Base-by-base conservation (phyloP, 2,888 invertebrate genomes). In the Harpalus rufipes region DNA sequence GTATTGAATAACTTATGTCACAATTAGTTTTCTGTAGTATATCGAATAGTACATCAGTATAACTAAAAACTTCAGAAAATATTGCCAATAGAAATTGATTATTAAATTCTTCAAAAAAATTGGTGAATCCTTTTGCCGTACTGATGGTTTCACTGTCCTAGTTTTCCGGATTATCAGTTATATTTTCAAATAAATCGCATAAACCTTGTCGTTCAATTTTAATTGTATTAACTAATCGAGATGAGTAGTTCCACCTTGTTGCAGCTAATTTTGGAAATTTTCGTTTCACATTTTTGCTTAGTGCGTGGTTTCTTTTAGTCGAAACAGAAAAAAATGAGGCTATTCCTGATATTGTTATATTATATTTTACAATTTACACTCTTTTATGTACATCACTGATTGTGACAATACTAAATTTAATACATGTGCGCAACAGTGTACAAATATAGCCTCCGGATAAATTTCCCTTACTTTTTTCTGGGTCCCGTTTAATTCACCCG, bases 311-410 rank as follows among this genome's bases (percentile, higher is more conserved):
- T 10, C 87, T 80, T 86, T 89, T 88, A 0, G 87, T 86, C 25
- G 88, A 88, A 16, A 86, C 86, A 63, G 88, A 86, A 86, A 88
- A 88, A 87, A 89, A 89, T 18, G 86, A 86, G 14, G 87, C 86
- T 41, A 89, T 85, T n/a, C 87, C 87, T 85, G 85, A 86, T 12
- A 89, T 74, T 18, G 87, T 87, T 51, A 85, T 25, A 86, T 89
- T 89, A 88, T 89, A 89, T 21, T 87, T 72, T 59, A n/a, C n/a
- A n/a, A n/a, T n/a, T 87, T 88, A 51, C 87, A 87, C 80, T 88
- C 87, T 21, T 86, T 84, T 32, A 89, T 88, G 39, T 86, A 63
- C 56, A 83, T 86, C n/a, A 87, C 86, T 7, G 87, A 87, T 85
- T 88, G 87, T 32, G 86, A 86, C 44, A 89, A 86, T 81, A 86